These are phyloP conservation scores for Aviceda subcristata DNA, from an alignment of 2,113 vertebrate species.

Conservation along the genomic window DNA sequence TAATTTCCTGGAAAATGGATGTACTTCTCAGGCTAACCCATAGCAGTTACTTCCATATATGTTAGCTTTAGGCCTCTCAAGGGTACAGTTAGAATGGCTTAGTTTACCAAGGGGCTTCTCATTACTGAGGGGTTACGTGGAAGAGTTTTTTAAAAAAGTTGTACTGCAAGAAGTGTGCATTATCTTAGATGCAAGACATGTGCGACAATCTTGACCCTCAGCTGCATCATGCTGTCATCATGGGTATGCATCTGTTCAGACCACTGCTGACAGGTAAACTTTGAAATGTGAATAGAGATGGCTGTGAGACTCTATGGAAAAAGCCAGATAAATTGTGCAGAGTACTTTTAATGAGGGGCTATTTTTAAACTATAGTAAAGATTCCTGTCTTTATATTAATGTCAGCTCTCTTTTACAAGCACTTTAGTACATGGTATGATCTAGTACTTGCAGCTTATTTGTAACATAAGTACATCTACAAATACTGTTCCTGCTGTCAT, in stretches of 20 bases:
- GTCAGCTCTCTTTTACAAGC: background rate
- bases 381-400: background rate
- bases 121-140: background rate
- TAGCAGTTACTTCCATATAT: background rate
- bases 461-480: background rate
- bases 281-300: background rate
- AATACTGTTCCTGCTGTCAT: background rate
- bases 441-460: background rate
- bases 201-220: background rate
- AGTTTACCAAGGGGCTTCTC: background rate
- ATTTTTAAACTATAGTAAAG: background rate
- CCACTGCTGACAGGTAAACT: background rate
- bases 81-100: background rate
- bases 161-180: rapidly evolving
- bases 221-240: background rate
- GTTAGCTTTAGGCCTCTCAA: background rate
- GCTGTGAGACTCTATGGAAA: background rate
- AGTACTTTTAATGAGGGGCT: background rate
- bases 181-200: background rate
- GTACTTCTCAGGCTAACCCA: background rate
- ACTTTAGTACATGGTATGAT: background rate
- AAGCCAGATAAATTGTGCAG: background rate
- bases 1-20: background rate
- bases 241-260: background rate
- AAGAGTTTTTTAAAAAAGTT: background rate